Conservation (phyloP, 2,797 vertebrate species). For the Alfaro cultratus region DNA sequence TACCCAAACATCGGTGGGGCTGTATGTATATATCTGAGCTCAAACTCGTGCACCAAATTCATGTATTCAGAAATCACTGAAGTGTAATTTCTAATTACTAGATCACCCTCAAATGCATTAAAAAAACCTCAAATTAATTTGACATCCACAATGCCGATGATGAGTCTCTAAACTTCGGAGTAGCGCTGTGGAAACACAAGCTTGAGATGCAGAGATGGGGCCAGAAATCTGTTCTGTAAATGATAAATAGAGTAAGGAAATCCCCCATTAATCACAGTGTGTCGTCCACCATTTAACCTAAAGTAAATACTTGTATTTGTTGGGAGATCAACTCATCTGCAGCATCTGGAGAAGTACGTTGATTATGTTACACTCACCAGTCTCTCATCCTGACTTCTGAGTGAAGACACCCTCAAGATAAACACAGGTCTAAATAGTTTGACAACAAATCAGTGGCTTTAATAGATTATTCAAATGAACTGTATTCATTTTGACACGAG, state of each 20-base stretch:
- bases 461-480: neutral
- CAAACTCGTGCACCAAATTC: neutral
- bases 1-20: neutral
- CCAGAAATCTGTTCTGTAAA: neutral
- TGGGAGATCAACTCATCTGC: neutral
- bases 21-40: neutral
- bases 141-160: neutral
- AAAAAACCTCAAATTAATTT: neutral
- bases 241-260: neutral
- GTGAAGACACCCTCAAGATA: neutral
- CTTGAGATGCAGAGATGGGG: neutral
- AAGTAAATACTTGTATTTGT: neutral
- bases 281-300: neutral
- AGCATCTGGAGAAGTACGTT: neutral
- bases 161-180: neutral
- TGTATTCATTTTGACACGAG: neutral
- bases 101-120: neutral
- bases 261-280: neutral
- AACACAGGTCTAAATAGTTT: neutral
- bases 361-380: neutral
- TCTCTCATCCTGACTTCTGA: neutral
- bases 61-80: neutral
- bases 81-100: neutral
- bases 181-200: neutral
- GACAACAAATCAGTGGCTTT: neutral